Conservation (phyloP, 2,797 vertebrate species). For the Tolypeutes matacus region DNA sequence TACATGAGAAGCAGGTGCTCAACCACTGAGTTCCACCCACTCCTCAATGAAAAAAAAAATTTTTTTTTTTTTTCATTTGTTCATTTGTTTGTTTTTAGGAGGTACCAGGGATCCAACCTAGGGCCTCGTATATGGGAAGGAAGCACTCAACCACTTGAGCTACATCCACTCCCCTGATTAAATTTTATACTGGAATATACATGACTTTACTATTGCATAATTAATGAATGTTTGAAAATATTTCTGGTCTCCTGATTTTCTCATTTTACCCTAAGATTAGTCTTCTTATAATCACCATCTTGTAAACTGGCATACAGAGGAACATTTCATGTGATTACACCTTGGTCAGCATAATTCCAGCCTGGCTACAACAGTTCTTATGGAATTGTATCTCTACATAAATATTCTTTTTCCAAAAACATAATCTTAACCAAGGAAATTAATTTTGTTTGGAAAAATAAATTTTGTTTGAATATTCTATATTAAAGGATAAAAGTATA, state of each 20-base stretch:
- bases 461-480: neutral
- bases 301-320: slow-evolving; percentile 10
- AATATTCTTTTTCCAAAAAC: slow-evolving; percentile 39
- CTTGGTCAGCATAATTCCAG: neutral
- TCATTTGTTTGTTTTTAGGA: too few relatives aligned
- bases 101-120: too few relatives aligned
- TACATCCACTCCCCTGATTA: neutral
- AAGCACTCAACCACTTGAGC: too few relatives aligned
- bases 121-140: too few relatives aligned
- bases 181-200: neutral
- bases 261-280: slow-evolving; percentile 5
- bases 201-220: neutral
- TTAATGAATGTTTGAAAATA: neutral
- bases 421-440: slow-evolving; percentile 4
- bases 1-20: too few relatives aligned
- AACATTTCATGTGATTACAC: slow-evolving; percentile 11
- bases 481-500: slow-evolving; percentile 30
- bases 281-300: neutral
- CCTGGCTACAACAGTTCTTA: neutral
- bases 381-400: slow-evolving; percentile 1
- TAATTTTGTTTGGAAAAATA: neutral
- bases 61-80: too few relatives aligned
- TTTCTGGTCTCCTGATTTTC: neutral
- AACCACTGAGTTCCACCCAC: too few relatives aligned
- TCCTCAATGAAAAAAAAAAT: too few relatives aligned